Evolutionary conservation across 2,797 vertebrate species (phyloP).

Genomic region (Xenentodon cancila): DNA sequence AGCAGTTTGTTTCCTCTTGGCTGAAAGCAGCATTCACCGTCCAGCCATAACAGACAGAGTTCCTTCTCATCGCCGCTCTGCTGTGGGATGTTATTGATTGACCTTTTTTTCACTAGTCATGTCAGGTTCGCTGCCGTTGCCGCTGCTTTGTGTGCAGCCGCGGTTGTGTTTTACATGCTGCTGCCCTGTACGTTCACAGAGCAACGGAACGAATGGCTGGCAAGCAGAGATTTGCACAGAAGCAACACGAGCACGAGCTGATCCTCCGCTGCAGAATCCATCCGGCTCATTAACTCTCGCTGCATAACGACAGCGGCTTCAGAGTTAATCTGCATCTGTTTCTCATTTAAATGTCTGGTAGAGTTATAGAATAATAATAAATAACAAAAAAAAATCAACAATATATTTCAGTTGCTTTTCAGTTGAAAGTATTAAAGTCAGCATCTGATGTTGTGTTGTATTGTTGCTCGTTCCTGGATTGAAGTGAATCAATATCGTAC

Average conservation of each 20-base stretch:
- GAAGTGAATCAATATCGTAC: too few species aligned
- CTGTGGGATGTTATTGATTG: slow-evolving; percentile 49
- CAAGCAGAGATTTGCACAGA: slow-evolving; percentile 29
- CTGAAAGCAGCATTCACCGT: slow-evolving; percentile 17
- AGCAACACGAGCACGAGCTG: slow-evolving; percentile 1
- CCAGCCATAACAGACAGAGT: slow-evolving; percentile 62
- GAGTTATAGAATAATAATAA: too few species aligned
- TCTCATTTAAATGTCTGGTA: too few species aligned
- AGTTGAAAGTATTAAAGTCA: too few species aligned
- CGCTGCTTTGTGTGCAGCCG: not conserved
- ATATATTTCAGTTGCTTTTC: too few species aligned
- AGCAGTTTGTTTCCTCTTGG: slow-evolving; percentile 62
- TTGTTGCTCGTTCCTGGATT: too few species aligned
- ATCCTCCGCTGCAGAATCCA: slow-evolving; percentile 22
- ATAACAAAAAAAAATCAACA: too few species aligned
- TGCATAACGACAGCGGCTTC: slow-evolving; percentile 18
- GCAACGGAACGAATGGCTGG: slow-evolving; percentile 16
- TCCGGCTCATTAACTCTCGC: slow-evolving; percentile 44
- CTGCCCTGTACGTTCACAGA: slow-evolving; percentile 6
- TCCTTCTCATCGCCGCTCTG: slow-evolving; percentile 25
- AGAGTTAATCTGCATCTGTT: not conserved
- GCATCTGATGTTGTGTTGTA: too few species aligned
- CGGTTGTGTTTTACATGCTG: not conserved
- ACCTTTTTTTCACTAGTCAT: slow-evolving; percentile 32
- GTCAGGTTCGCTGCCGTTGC: slow-evolving; percentile 30